Evolutionary conservation across 2,888 invertebrate genomes (phyloP).

Genomic region (Germaria angustata): DNA sequence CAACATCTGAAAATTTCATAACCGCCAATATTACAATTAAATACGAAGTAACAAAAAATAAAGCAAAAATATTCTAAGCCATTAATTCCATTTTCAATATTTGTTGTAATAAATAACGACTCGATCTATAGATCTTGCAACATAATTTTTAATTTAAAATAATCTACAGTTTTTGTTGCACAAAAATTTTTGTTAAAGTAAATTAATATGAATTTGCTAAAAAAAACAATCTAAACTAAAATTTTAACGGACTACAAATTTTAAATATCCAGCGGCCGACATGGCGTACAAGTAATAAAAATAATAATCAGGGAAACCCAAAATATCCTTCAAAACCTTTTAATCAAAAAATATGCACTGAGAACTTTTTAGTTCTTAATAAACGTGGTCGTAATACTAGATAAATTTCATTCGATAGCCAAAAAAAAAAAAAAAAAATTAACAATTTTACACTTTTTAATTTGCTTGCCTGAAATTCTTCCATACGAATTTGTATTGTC

Average conservation of each 20-base stretch:
- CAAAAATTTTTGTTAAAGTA: background rate
- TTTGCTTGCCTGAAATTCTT: too few species aligned
- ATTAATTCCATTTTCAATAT: constrained; percentile 24
- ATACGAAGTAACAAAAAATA: too few species aligned
- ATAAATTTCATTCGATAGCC: too few species aligned
- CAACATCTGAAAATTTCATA: constrained; percentile 30
- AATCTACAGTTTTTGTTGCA: constrained; percentile 3
- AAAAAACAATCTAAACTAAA: too few species aligned
- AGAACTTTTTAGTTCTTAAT: too few species aligned
- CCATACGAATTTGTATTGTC: too few species aligned
- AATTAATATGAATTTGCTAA: constrained; percentile 14
- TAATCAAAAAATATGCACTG: too few species aligned
- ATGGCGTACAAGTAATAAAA: constrained; percentile 30
- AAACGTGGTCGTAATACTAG: too few species aligned
- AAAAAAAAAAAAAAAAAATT: too few species aligned
- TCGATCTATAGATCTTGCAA: constrained; percentile 51
- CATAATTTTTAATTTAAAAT: background rate
- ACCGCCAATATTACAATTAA: constrained; percentile 11
- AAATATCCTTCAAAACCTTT: too few species aligned
- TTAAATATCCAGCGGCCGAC: constrained; percentile 12
- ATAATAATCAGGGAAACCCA: background rate
- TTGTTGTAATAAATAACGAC: constrained; percentile 43
- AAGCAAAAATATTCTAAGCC: constrained; percentile 21
- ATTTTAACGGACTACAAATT: too few species aligned
- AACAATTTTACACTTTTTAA: too few species aligned